A percentile compares a stretch with the other conserved stretches of the same genome.
These are phyloP conservation scores for Hemicentrotus pulcherrimus DNA, from an alignment of 35 echinoderm and acorn worm genomes.

Conservation along the genomic window DNA sequence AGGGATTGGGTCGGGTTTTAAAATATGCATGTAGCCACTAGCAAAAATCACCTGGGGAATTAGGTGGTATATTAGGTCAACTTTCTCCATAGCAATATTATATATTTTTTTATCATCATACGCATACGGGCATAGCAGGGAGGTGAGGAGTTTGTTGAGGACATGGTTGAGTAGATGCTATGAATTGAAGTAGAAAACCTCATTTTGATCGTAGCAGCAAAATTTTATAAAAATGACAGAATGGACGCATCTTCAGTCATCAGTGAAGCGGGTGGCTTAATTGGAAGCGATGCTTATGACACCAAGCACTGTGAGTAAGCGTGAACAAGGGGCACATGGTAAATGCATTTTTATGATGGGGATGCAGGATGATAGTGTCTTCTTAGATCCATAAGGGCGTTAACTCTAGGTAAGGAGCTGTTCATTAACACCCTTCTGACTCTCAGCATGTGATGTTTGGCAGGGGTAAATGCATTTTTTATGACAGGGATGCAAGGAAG, in stretches of 20 bases:
- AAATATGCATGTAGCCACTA: too few relatives aligned
- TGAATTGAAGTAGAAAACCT: neutral
- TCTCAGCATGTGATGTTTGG: neutral
- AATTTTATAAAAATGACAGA: neutral
- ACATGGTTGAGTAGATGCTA: neutral
- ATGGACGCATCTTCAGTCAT: neutral
- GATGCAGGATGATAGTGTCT: neutral
- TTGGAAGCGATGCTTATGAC: conserved; percentile 9
- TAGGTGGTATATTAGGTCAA: too few relatives aligned
- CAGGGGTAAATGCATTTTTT: neutral
- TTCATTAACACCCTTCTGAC: neutral
- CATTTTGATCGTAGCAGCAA: neutral
- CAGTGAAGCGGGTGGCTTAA: neutral
- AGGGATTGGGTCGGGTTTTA: too few relatives aligned
- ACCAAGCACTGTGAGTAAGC: neutral
- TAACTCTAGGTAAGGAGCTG: neutral
- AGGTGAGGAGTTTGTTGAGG: neutral
- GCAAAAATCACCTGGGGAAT: too few relatives aligned
- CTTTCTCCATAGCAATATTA: neutral
- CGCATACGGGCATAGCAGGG: neutral
- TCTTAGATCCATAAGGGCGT: neutral
- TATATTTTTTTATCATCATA: neutral
- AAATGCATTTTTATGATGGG: neutral
- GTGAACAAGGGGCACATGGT: neutral
- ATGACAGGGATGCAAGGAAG: neutral